Base-by-base conservation (phyloP, 1,140 invertebrate species). In the Saxidomus purpurata region DNA sequence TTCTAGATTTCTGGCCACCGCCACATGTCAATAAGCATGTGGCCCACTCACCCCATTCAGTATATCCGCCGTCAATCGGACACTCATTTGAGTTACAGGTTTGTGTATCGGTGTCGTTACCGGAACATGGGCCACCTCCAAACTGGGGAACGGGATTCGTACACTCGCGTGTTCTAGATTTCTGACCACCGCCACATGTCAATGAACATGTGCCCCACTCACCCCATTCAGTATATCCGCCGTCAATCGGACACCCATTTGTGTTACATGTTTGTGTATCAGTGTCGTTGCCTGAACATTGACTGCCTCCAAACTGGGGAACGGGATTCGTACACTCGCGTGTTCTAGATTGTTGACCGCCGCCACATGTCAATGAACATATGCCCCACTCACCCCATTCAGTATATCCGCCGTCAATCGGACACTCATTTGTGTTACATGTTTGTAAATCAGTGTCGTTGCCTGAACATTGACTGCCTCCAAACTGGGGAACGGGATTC, bases 181-280 rank as follows among this genome's bases (percentile, higher is more conserved):
- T 17, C 19, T 61, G 40, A 13, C 83, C 83, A 17, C 17, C 19
- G 0, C 69, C 83, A 38, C 83, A 86, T 13, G 49, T 59, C 13
- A 61, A 19, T 0, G 67, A 34, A 34, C 84, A 86, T 22, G 13
- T 1, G 22, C 25, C 31, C 84, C 84, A 86, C 13, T 40, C 43
- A 43, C 40, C 55, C 84, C 84, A 86, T 25, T 76, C 69, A 40
- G 84, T 76, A 43, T 47, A 86, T 59, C 49, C 69, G 0, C 84
- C 84, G 59, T 86, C 52, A 86, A 86, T 36, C 67, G 83, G 88
- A 63, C 82, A 89, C 31, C 61, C 13, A 49, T 31, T 36, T 2
- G 13, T 28, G 22, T 69, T 69, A 36, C 38, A 71, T 38, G 25
- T 17, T 19, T 28, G 31, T 52, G 47, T 52, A 4, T 71, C 36